Evolutionary conservation across 2,113 vertebrate genomes (phyloP), one percentile per base, ranked within the genome.

Genomic region (Epinephelus moara): DNA sequence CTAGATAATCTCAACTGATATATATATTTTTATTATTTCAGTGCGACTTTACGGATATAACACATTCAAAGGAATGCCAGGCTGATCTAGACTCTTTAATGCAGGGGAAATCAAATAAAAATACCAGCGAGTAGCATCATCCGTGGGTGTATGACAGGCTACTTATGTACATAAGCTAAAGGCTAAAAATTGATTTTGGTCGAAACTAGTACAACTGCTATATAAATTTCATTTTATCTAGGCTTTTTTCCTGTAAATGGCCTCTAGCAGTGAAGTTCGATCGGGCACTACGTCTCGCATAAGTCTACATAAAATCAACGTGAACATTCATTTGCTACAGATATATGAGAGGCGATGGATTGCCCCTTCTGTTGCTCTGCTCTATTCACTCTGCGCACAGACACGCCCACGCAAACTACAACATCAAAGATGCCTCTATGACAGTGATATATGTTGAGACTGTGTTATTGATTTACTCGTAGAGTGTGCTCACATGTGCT

Each of bases 131-230:
- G 70, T n/a, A 78, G 78, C 27, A 77, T 57, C 6, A 53, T 75
- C 47, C 66, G 67, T 81, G 60, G 81, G 82, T 59, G 78, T 52
- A 55, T 69, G 75, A 73, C 52, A 66, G 70, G 66, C 40, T 47
- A 25, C 69, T 75, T 68, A 63, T 80, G 57, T 45, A 55, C 64
- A 33, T 23, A 67, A 56, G 66, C 69, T 21, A 71, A 70, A 80
- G 71, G 80, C 45, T 56, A 81, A 70, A 80, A 60, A 79, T 69
- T 49, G 73, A 86, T 85, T 78, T 67, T 18, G 3, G 18, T 70
- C 45, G 64, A 66, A 66, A 80, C 27, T 53, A 40, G 49, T 59
- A 60, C 68, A 76, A 76, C 62, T 40, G 70, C 40, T 9, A 67
- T 56, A 83, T 70, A 37, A 70, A 60, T 40, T 52, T 64, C 21